Base-by-base conservation (phyloP, 2,797 vertebrate genomes). In the Hippopotamyrus pictus region DNA sequence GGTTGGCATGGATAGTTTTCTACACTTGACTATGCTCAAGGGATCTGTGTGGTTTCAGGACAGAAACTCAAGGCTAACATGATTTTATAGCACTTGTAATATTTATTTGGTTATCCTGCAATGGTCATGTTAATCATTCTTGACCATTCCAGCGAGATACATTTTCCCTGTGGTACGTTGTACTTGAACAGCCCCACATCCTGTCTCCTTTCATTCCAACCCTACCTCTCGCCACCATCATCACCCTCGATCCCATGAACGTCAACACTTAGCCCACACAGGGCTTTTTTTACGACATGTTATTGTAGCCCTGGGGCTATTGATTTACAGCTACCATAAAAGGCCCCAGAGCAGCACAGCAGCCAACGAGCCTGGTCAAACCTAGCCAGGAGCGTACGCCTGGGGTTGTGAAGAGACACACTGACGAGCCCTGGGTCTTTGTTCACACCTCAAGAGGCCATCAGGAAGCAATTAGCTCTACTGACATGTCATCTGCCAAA, bases 271-370 rank as follows among this genome's bases (percentile, higher is more conserved):
- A 73, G 65, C 29, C 65, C 25, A 53, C 65, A 33, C 25, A n/a
- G 25, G 48, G 84, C 62, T 89, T 87, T 87, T 86, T 86, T 89
- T 86, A 89, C 33, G 84, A 51, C 33, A 41, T 89, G 89, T 89
- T 89, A 87, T 87, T 87, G 84, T 87, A 89, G 89, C 89, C 89
- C 84, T 69, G 83, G 62, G 89, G 50, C 89, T 73, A 73, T 22
- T 54, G 48, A 76, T 87, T 76, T 76, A 89, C 89, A 86, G 89
- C 48, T 48, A 87, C 84, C 65, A 54, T 87, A 89, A 86, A 89
- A 76, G 29, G 62, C 5, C 62, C 22, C 17, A 5, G 19, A 11
- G 62, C 48, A 48, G 84, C 86, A 48, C 84, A 19, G 84, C 29
- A 69, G 62, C 84, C 84, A 89, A 12, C 4, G 1, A 3, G 84